Base-by-base conservation (phyloP, 2,888 invertebrate genomes). In the Acrocyrtus sp. region DNA sequence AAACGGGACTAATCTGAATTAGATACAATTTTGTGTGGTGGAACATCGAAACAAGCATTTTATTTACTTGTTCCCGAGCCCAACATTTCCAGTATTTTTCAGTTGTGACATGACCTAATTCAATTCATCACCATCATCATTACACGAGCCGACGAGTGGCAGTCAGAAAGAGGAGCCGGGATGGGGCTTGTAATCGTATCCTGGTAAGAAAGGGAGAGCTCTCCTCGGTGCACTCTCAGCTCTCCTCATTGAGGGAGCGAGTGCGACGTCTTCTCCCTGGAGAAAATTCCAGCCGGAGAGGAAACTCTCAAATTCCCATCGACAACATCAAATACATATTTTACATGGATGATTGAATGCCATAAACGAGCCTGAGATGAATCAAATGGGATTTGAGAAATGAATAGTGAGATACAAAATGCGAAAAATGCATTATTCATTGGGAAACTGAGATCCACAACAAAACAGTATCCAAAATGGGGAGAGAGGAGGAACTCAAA, bases 281-380 rank as follows among this genome's bases (percentile, higher is more conserved):
- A 17, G 70, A 63, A 21, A 48, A 17, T 48, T 5, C n/a, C n/a
- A n/a, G n/a, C n/a, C n/a, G 29, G 29, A 5, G 54, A 63, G 41
- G 56, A 63, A 72, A 57, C 63, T 72, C 72, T 72, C 72, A 47
- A 72, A 72, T 66, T 72, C 72, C 65, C 65, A 66, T 65, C 60
- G 72, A 72, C 72, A 72, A 72, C 66, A 72, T 72, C 60, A 66
- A 72, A 60, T 72, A 72, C 66, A 72, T 61, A 72, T 72, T 72
- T 72, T 66, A 65, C 61, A 72, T 72, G 72, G 72, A 41, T 72
- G 72, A 72, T 72, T 72, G 72, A 72, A 72, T 72, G 66, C 34
- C 56, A 48, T 58, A 72, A 58, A 45, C 24, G 63, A 43, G 15
- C 26, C 19, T 39, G 53, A 53, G 26, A 41, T 29, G 48, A 3